Evolutionary conservation across 2,888 invertebrate species (phyloP).

Genomic region (Stenodera caucasica): DNA sequence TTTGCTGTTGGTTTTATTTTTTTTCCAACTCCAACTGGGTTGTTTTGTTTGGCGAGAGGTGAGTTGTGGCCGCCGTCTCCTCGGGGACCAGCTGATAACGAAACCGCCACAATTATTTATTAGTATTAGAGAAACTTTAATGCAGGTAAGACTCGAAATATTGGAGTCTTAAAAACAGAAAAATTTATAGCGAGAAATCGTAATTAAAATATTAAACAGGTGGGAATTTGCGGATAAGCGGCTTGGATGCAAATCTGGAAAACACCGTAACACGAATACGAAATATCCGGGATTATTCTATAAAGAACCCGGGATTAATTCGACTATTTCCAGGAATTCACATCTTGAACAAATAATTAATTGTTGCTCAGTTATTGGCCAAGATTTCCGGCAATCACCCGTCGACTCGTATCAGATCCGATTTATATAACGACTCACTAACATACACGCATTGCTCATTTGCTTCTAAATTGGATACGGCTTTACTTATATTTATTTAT

Average conservation of each 20-base stretch:
- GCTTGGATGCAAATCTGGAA: constrained; percentile 43
- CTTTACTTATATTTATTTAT: constrained; percentile 45
- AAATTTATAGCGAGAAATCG: not conserved
- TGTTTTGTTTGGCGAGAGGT: too few relatives aligned
- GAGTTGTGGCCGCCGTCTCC: not conserved
- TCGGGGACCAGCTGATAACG: not conserved
- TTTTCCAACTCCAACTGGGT: too few relatives aligned
- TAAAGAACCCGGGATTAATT: constrained; percentile 42
- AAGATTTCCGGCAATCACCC: not conserved
- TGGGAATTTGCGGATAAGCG: constrained; percentile 47
- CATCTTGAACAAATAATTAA: constrained; percentile 21
- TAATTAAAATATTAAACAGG: constrained; percentile 45
- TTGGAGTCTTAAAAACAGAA: too few relatives aligned
- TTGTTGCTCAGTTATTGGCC: not conserved
- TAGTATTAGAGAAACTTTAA: not conserved
- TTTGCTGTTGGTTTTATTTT: not conserved
- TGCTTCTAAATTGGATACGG: constrained; percentile 46
- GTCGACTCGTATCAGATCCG: constrained; percentile 16
- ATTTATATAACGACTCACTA: constrained; percentile 47
- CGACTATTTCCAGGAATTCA: constrained; percentile 34
- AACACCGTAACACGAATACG: constrained; percentile 34
- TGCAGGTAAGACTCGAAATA: not conserved
- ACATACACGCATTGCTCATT: constrained; percentile 38
- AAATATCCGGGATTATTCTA: constrained; percentile 47
- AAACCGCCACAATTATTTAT: not conserved